These are phyloP conservation scores for Galaxias olidus DNA, from an alignment of 2,797 vertebrate species.

Conservation along the genomic window DNA sequence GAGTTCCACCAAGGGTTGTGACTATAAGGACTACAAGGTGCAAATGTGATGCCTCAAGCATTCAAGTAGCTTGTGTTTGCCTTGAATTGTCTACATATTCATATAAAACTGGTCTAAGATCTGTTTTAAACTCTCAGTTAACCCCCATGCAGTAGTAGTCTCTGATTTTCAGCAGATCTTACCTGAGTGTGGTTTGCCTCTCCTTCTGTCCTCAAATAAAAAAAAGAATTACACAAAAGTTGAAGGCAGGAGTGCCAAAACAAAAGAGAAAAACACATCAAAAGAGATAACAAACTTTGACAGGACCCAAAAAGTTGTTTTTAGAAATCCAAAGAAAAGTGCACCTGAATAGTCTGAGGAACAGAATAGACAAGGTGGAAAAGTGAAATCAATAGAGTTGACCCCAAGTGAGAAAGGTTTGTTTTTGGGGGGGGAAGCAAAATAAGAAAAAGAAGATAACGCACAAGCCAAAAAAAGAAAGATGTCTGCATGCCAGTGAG, in stretches of 20 bases:
- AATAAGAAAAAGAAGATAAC: conserved; percentile 8
- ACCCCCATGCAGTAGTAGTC: conserved; percentile 45
- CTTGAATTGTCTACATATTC: background rate
- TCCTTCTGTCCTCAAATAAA: conserved; percentile 33
- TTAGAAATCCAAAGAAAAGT: too few species aligned
- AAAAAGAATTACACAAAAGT: background rate
- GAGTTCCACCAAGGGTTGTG: background rate
- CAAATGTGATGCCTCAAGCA: background rate
- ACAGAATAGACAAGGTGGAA: conserved; percentile 10
- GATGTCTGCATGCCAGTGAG: conserved; percentile 10
- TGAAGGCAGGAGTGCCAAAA: background rate
- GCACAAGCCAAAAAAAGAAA: conserved; percentile 1
- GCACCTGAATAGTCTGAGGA: conserved; percentile 17
- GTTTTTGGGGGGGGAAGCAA: conserved; percentile 36
- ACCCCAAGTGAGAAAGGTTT: conserved; percentile 42
- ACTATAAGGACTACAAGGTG: background rate
- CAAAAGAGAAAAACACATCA: background rate
- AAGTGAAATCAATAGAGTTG: conserved; percentile 33
- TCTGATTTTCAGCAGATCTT: conserved; percentile 44
- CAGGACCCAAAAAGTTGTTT: too few species aligned
- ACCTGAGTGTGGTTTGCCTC: conserved; percentile 48
- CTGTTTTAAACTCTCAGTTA: conserved; percentile 15
- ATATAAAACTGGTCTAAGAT: conserved; percentile 1
- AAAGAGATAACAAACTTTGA: conserved; percentile 8
- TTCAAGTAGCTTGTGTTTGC: background rate